phyloP scores from a whole-genome alignment of 2,888 invertebrate genomes.

The Watsonalla cultraria region DNA sequence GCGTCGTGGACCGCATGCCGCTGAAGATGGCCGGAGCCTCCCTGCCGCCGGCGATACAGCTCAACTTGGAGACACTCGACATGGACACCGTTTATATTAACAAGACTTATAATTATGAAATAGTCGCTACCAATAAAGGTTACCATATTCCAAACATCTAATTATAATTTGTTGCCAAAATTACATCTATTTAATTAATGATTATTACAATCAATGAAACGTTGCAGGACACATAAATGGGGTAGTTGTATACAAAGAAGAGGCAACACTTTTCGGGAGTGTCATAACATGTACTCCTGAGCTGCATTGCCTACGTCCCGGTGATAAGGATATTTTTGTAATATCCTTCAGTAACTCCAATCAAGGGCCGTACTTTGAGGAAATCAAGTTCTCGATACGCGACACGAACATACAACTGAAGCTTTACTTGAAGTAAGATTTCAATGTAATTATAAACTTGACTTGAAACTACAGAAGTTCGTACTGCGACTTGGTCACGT shows the following conservation, averaged over 20 bases:
- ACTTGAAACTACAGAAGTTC: too few relatives aligned
- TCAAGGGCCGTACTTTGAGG: slow-evolving; percentile 81
- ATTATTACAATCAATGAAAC: neutral
- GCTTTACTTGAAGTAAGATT: slow-evolving; percentile 76
- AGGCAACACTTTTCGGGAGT: slow-evolving; percentile 77
- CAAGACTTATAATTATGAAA: slow-evolving; percentile 79
- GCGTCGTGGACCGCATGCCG: slow-evolving; percentile 69
- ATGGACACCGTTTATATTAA: slow-evolving; percentile 78
- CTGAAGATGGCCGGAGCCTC: slow-evolving; percentile 75
- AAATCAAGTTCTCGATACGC: slow-evolving; percentile 77
- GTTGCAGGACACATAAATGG: slow-evolving; percentile 79
- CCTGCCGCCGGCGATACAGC: slow-evolving; percentile 74
- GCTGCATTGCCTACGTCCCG: slow-evolving; percentile 63
- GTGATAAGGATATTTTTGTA: slow-evolving; percentile 71
- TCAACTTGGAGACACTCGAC: slow-evolving; percentile 78
- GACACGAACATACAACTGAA: slow-evolving; percentile 77
- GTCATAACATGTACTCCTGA: slow-evolving; percentile 70
- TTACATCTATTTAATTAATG: too few relatives aligned
- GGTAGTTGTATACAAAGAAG: slow-evolving; percentile 65
- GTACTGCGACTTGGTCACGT: too few relatives aligned
- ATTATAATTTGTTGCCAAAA: too few relatives aligned
- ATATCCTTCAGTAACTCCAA: slow-evolving; percentile 77
- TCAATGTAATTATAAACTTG: neutral
- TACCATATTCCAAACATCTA: slow-evolving; percentile 5
- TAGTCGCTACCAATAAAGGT: slow-evolving; percentile 79